These are phyloP conservation scores for Pangasius macronema DNA, from an alignment of 2,797 vertebrate genomes.

Conservation along the genomic window DNA sequence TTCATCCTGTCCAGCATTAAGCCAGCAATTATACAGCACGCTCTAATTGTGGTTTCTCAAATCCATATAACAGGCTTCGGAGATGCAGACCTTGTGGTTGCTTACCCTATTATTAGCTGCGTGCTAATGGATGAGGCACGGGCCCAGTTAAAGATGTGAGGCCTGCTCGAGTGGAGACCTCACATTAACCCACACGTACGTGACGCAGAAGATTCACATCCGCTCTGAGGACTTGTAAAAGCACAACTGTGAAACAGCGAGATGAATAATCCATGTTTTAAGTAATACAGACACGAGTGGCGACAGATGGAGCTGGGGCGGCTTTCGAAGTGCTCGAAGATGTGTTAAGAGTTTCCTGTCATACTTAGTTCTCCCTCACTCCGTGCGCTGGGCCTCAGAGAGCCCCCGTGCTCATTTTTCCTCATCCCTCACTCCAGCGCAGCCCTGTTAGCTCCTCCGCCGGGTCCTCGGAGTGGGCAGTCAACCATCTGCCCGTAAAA, in stretches of 20 bases:
- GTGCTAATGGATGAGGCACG: constrained; percentile 56
- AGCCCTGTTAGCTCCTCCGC: constrained; percentile 55
- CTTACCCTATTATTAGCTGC: constrained; percentile 46
- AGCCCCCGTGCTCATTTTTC: constrained; percentile 26
- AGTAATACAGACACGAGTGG: constrained; percentile 49
- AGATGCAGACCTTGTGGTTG: constrained; percentile 35
- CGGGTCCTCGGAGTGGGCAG: constrained; percentile 56
- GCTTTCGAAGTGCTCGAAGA: constrained; percentile 31
- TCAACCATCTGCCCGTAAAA: constrained; percentile 60
- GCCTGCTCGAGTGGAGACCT: constrained; percentile 42
- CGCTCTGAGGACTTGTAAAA: constrained; percentile 35
- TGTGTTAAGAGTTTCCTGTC: constrained; percentile 57
- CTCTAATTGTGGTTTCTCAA: constrained; percentile 49
- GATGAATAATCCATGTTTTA: constrained; percentile 62
- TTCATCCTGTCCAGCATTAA: constrained; percentile 37
- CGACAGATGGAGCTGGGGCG: constrained; percentile 56
- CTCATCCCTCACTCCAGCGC: constrained; percentile 20
- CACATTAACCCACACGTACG: constrained; percentile 47
- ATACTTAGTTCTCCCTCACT: constrained; percentile 50
- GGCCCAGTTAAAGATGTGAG: constrained; percentile 52
- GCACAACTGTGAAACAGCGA: constrained; percentile 34
- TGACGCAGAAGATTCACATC: constrained; percentile 7
- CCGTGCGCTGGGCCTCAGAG: constrained; percentile 43
- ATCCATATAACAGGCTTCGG: constrained; percentile 51
- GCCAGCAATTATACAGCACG: constrained; percentile 41